Conservation (phyloP, 1,140 invertebrate genomes). For the Lysiphlebus fabarum region DNA sequence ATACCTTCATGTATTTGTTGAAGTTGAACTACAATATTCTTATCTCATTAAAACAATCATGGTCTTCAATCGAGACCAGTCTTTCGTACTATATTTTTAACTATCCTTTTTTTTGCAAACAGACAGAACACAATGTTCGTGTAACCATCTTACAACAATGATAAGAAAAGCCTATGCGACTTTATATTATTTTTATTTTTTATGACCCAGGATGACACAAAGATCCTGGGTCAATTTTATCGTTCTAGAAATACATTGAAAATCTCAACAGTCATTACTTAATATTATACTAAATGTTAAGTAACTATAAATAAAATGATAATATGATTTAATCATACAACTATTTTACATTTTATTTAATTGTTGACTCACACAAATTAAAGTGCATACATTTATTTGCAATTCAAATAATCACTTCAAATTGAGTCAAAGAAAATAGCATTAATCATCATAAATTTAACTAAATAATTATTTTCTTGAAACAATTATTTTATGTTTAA, state of each 20-base stretch:
- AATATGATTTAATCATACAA: too few relatives aligned
- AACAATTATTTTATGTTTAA: too few relatives aligned
- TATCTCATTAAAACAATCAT: constrained; percentile 17
- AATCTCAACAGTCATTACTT: too few relatives aligned
- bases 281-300: too few relatives aligned
- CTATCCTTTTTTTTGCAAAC: background rate
- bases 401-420: too few relatives aligned
- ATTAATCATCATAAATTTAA: too few relatives aligned
- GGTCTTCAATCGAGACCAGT: constrained; percentile 4
- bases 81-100: constrained; percentile 9
- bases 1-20: background rate
- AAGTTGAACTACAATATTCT: background rate
- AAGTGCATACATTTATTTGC: too few relatives aligned
- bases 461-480: too few relatives aligned
- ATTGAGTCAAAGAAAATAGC: too few relatives aligned
- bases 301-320: too few relatives aligned
- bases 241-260: background rate
- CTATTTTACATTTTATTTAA: too few relatives aligned
- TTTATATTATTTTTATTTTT: background rate
- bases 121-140: constrained; percentile 6
- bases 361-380: too few relatives aligned
- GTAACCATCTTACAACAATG: constrained; percentile 16
- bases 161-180: constrained; percentile 14
- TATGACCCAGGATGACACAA: background rate
- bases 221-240: background rate